Conservation (phyloP, 2,113 vertebrate species). For the Aleadryas rufinucha region DNA sequence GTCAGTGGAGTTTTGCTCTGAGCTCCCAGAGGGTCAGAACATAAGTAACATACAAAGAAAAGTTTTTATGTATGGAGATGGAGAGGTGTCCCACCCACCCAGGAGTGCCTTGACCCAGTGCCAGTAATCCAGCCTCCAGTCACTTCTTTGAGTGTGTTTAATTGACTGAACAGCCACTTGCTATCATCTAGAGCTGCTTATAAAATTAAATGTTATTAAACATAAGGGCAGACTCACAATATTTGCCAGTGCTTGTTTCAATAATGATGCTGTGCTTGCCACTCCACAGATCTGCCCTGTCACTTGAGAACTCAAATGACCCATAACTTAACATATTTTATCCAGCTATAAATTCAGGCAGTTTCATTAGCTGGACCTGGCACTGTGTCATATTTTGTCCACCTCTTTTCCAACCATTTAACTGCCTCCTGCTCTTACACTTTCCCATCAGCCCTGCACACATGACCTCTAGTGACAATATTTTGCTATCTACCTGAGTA, state of each 20-base stretch:
- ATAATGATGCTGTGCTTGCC: background rate
- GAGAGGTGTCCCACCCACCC: background rate
- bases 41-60: background rate
- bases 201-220: constrained; percentile 23
- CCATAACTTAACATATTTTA: background rate
- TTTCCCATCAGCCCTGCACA: background rate
- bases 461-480: background rate
- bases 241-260: background rate
- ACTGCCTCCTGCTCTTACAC: background rate
- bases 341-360: background rate
- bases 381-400: background rate
- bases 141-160: background rate
- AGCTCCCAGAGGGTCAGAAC: background rate
- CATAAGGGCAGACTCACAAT: background rate
- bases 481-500: background rate
- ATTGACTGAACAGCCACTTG: background rate
- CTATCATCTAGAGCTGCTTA: constrained; percentile 22
- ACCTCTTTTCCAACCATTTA: background rate
- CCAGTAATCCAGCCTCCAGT: background rate
- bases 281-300: background rate
- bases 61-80: background rate
- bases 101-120: background rate
- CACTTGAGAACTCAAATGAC: constrained; percentile 1
- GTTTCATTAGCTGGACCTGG: background rate
- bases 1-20: background rate